Evolutionary conservation across 2,113 vertebrate species (phyloP).

Genomic region (Arenaria interpres): DNA sequence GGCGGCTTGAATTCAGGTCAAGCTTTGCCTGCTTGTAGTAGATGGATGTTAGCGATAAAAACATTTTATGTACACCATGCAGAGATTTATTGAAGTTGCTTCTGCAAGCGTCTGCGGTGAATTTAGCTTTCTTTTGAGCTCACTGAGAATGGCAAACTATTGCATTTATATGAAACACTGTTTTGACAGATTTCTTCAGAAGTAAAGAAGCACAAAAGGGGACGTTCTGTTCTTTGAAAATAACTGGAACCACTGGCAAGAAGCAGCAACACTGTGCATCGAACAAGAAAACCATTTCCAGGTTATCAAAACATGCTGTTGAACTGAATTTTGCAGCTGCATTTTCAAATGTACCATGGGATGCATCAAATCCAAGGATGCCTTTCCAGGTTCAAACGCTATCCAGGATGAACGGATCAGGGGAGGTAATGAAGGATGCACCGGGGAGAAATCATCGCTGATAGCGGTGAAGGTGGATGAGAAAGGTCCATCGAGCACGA

Average conservation of each 20-base stretch:
- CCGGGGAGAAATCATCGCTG: constrained; percentile 75
- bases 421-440: constrained; percentile 13
- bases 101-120: neutral
- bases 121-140: neutral
- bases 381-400: constrained; percentile 69
- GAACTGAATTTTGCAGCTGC: constrained; percentile 58
- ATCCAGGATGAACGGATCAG: constrained; percentile 58
- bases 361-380: constrained; percentile 93
- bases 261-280: neutral
- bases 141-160: neutral
- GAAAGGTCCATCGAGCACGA: constrained; percentile 24
- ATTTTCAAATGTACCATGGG: constrained; percentile 82
- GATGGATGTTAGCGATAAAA: neutral
- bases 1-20: neutral
- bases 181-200: constrained; percentile 65
- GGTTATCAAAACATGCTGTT: constrained; percentile 24
- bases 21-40: neutral
- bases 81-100: neutral
- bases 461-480: constrained; percentile 47
- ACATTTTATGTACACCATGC: neutral
- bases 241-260: neutral
- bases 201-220: constrained; percentile 13
- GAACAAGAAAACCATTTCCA: neutral
- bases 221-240: neutral
- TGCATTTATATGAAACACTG: neutral